Evolutionary conservation across 2,797 vertebrate species (phyloP), one percentile per base, ranked within the genome.

Genomic region (Poecilia gillii): DNA sequence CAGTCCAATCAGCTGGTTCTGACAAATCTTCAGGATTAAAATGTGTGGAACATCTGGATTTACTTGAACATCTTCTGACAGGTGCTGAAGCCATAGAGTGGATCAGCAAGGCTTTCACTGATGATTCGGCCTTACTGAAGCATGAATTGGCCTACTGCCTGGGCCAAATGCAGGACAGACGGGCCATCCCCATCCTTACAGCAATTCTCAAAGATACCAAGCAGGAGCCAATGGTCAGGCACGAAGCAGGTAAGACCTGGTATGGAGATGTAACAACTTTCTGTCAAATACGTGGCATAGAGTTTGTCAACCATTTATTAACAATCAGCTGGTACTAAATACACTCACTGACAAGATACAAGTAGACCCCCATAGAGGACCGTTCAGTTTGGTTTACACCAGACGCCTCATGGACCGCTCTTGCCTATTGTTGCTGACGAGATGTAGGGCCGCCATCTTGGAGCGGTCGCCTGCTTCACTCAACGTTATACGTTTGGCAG

Each of bases 121-220:
- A 99, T 2, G 87, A 96, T 3, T 99, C 98, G 0, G 97, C 94
- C 0, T 95, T 99, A 68, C 94, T 99, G 81, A 99, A 99, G 79
- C 98, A 99, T 0, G 98, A 99, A 87, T 91, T 99, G 84, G 98
- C 98, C 0, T 99, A 96, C 87, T 99, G 98, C 89, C 93, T 99
- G 79, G 98, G 98, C 6, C 98, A 99, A 94, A 98, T 99, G 98
- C 96, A 95, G 87, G 97, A 99, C 1, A 64, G 83, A 1, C 85
- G 81, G 0, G 98, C 98, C 72, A 95, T 99, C 77, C 97, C 97
- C 0, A 57, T 94, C 20, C 93, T 99, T 45, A 84, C 81, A 6
- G 79, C 23, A 0, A 97, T 99, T 13, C 95, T 99, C 62, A 90
- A 89, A 74, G 97, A 99, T 81, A 49, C 86, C 0, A 2, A 7